These are phyloP conservation scores for Fregata magnificens DNA, from an alignment of 2,113 vertebrate species.

Conservation along the genomic window DNA sequence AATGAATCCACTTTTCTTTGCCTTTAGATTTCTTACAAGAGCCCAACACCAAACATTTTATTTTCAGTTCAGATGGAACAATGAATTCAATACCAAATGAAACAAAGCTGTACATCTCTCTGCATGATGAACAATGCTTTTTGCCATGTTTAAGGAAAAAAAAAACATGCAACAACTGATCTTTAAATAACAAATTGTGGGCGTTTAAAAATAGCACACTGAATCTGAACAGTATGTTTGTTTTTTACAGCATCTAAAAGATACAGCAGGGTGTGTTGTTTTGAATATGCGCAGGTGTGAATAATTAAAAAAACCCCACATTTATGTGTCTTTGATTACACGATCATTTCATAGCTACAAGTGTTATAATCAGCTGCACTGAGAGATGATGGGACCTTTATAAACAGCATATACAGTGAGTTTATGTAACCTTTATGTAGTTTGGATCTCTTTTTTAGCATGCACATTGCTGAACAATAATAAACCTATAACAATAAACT, in stretches of 20 bases:
- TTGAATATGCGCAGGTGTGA: slow-evolving; percentile 68
- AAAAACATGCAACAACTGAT: background rate
- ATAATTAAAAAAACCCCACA: slow-evolving; percentile 68
- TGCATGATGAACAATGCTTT: background rate
- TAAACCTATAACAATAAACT: background rate
- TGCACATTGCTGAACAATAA: background rate
- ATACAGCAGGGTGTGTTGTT: slow-evolving; percentile 25
- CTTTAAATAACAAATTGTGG: slow-evolving; percentile 22
- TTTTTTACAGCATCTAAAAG: slow-evolving; percentile 39
- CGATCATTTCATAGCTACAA: slow-evolving; percentile 43
- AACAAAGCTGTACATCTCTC: background rate
- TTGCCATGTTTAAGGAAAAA: background rate
- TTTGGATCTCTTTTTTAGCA: background rate
- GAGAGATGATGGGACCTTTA: background rate
- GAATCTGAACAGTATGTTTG: slow-evolving; percentile 42
- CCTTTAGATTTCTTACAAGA: background rate
- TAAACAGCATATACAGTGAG: slow-evolving; percentile 47
- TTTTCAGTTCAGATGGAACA: background rate
- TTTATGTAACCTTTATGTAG: slow-evolving; percentile 7
- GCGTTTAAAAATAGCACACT: slow-evolving; percentile 49
- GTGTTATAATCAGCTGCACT: slow-evolving; percentile 63
- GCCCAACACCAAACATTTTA: background rate
- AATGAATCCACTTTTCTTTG: background rate
- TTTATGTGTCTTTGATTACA: slow-evolving; percentile 68
- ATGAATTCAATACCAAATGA: background rate